These are phyloP conservation scores for Melanostigma gelatinosum DNA, from an alignment of 2,113 vertebrate species.

Conservation along the genomic window DNA sequence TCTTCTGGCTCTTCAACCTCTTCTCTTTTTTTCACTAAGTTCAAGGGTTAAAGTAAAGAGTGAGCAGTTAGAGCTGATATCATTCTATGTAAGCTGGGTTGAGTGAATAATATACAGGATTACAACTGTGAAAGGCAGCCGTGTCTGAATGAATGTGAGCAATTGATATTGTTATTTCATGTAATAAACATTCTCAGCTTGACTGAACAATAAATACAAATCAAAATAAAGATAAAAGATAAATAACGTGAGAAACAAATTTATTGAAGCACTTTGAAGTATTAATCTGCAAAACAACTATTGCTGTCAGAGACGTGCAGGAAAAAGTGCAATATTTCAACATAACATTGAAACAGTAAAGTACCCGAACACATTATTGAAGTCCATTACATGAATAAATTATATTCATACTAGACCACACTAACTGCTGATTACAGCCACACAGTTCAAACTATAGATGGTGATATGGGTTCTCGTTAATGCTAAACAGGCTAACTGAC, in stretches of 20 bases:
- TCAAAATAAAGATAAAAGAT: background rate
- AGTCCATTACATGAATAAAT: background rate
- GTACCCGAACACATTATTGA: background rate
- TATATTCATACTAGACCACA: background rate
- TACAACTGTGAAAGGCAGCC: background rate
- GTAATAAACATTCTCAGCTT: background rate
- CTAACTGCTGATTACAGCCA: background rate
- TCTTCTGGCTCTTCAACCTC: conserved; percentile 15
- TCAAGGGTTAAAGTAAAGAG: background rate
- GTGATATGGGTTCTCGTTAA: background rate
- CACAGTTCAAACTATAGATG: too few species aligned
- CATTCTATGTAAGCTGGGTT: too few species aligned
- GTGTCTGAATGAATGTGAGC: background rate
- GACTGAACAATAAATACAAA: background rate
- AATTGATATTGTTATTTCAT: background rate
- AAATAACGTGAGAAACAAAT: background rate
- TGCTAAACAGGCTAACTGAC: too few species aligned
- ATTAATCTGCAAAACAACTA: background rate
- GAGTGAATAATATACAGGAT: background rate
- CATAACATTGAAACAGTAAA: background rate
- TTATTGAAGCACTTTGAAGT: background rate
- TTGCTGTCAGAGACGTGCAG: background rate
- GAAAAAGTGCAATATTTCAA: conserved; percentile 1
- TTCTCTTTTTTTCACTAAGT: conserved; percentile 27
- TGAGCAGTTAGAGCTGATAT: background rate